phyloP scores from a whole-genome alignment of 2,797 vertebrate species.

The Eptatretus atami region DNA sequence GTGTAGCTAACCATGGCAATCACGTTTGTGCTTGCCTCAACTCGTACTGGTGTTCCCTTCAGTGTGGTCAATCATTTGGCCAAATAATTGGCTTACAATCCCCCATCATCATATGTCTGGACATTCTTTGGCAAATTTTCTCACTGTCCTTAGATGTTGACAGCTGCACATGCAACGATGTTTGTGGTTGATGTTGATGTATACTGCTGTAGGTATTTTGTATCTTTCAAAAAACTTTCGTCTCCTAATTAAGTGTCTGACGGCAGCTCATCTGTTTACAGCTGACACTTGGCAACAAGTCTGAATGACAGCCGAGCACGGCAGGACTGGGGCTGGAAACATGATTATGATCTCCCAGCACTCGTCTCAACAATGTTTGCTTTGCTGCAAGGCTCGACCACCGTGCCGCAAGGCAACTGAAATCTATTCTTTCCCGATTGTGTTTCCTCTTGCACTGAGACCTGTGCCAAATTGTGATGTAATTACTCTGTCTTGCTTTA shows the following conservation, averaged over 20 bases:
- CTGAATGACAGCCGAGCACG: slow-evolving; percentile 61
- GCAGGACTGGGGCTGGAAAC: slow-evolving; percentile 81
- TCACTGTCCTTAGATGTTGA: too few species aligned
- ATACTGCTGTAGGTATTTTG: neutral
- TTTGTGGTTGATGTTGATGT: neutral
- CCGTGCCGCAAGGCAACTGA: slow-evolving; percentile 33
- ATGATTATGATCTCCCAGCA: slow-evolving; percentile 59
- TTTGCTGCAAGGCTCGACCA: slow-evolving; percentile 21
- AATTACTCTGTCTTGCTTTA: too few species aligned
- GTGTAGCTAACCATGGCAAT: too few species aligned
- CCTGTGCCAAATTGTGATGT: too few species aligned
- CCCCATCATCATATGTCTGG: too few species aligned
- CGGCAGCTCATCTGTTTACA: slow-evolving; percentile 12
- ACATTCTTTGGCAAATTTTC: too few species aligned
- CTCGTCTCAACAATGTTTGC: slow-evolving; percentile 59
- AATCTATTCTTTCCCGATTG: neutral
- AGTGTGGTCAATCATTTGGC: too few species aligned
- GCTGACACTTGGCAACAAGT: slow-evolving; percentile 86
- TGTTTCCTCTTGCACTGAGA: neutral
- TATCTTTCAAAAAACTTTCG: too few species aligned
- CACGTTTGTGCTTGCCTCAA: too few species aligned
- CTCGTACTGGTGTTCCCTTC: too few species aligned
- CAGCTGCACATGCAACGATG: too few species aligned
- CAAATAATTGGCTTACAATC: too few species aligned
- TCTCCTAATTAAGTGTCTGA: neutral